Evolutionary conservation across 2,113 vertebrate species (phyloP).

Genomic region (Pelusios castaneus): DNA sequence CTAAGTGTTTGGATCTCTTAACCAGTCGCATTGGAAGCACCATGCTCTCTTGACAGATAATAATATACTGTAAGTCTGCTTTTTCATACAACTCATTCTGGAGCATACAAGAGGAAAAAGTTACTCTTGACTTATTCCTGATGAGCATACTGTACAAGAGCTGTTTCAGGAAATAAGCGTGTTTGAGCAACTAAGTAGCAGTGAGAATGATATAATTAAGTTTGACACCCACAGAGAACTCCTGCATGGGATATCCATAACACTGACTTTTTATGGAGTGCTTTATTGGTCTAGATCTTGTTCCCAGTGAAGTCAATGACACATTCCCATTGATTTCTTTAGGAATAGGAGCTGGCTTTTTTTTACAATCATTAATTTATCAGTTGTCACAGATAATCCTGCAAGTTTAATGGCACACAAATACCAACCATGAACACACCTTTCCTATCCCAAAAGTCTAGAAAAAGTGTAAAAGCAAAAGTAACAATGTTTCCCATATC

Average conservation of each 20-base stretch:
- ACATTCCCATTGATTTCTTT: background rate
- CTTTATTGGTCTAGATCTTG: background rate
- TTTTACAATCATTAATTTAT: background rate
- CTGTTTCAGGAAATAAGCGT: background rate
- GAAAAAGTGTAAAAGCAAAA: background rate
- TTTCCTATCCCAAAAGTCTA: background rate
- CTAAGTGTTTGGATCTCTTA: background rate
- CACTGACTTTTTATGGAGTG: background rate
- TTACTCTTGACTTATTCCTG: background rate
- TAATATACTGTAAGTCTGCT: background rate
- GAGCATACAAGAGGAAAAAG: background rate
- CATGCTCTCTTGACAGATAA: background rate
- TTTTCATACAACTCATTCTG: background rate
- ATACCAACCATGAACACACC: background rate
- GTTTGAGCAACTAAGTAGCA: background rate
- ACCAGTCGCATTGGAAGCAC: background rate
- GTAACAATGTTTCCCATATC: background rate
- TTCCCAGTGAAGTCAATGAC: background rate
- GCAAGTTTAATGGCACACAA: background rate
- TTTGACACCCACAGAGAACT: background rate
- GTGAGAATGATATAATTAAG: background rate
- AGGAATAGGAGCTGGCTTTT: background rate
- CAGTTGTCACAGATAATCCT: background rate
- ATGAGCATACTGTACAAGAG: background rate
- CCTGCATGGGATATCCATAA: too few species aligned